Evolutionary conservation across 2,113 vertebrate genomes (phyloP).

Genomic region (Phaethon lepturus): DNA sequence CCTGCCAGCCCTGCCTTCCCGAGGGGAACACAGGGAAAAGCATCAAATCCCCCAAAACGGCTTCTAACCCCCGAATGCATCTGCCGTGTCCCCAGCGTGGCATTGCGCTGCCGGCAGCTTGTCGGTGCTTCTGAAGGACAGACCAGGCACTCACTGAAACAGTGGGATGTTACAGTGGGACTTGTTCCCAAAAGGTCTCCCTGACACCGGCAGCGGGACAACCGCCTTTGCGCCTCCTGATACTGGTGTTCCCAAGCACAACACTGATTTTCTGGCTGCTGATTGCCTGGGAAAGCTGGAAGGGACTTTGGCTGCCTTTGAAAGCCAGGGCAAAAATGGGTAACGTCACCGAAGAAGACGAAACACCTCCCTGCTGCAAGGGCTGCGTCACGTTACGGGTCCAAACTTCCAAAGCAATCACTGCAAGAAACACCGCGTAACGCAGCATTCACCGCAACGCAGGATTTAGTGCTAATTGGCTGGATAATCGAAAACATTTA

Average conservation of each 20-base stretch:
- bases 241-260: neutral
- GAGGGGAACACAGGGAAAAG: neutral
- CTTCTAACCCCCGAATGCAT: fast-evolving
- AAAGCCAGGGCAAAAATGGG: neutral
- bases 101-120: fast-evolving
- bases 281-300: neutral
- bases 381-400: neutral
- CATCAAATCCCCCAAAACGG: neutral
- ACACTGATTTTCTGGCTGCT: neutral
- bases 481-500: constrained; percentile 10
- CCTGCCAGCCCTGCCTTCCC: neutral
- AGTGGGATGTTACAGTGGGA: neutral
- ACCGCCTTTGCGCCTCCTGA: neutral
- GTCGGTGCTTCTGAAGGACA: neutral
- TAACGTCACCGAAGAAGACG: neutral
- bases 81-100: fast-evolving
- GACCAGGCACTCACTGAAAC: fast-evolving
- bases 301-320: neutral
- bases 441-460: neutral
- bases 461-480: neutral
- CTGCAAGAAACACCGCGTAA: fast-evolving
- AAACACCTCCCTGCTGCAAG: neutral
- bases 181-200: neutral
- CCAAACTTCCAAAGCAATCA: neutral
- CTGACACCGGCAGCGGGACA: fast-evolving